Percentiles rank a stretch among this genome's conserved stretches.
phyloP scores from a whole-genome alignment of 2,113 vertebrate species.

The Platysteira castanea region DNA sequence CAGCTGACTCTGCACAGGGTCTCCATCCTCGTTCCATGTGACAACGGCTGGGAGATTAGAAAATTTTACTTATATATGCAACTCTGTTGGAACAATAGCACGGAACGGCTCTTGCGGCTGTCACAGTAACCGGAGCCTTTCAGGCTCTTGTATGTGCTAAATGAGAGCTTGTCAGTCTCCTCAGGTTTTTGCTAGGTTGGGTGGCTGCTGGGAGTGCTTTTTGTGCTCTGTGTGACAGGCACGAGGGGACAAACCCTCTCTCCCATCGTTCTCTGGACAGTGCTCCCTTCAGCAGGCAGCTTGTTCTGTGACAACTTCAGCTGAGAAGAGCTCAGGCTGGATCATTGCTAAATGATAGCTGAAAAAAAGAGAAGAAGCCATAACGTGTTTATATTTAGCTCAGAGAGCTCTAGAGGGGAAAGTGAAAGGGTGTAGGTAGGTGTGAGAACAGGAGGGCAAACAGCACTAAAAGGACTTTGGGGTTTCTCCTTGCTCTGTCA shows the following conservation, averaged over 20 bases:
- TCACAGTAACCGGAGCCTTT: neutral
- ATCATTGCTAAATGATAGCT: neutral
- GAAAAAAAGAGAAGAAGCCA: neutral
- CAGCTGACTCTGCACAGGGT: neutral
- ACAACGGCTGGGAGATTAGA: neutral
- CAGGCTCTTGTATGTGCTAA: neutral
- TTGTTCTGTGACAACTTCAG: neutral
- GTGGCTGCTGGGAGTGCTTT: neutral
- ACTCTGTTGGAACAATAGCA: neutral
- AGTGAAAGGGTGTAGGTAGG: neutral
- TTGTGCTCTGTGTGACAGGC: neutral
- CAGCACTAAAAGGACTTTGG: neutral
- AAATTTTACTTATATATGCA: neutral
- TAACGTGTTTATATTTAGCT: neutral
- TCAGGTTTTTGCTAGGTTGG: neutral
- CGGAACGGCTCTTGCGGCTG: neutral
- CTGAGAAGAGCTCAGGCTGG: neutral
- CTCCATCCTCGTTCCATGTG: neutral
- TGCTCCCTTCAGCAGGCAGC: neutral
- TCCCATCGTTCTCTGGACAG: accelerated
- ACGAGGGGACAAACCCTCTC: neutral
- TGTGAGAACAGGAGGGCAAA: neutral
- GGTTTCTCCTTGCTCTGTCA: neutral
- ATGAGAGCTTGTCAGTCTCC: neutral
- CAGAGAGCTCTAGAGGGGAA: neutral